A percentile compares a stretch with the other conserved stretches of the same genome.
Conservation (phyloP, 2,797 vertebrate species). For the Furcifer pardalis region DNA sequence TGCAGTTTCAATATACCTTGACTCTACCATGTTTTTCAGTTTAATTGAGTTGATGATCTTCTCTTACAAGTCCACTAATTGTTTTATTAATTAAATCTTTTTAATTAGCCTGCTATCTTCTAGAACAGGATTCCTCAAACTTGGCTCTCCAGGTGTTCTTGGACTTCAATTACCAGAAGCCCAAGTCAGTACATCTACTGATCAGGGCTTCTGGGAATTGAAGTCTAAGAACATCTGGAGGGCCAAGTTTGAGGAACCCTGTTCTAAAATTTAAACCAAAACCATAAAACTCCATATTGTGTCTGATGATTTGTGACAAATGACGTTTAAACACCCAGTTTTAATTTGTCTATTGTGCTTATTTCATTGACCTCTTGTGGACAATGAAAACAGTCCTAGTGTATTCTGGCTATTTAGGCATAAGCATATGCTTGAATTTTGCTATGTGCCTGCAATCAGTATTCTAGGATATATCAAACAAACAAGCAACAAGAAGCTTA, state of each 20-base stretch:
- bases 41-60: not conserved
- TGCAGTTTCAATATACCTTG: not conserved
- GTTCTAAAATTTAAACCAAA: not conserved
- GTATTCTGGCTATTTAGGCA: not conserved
- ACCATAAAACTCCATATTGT: constrained; percentile 13
- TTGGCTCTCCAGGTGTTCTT: no score
- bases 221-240: no score
- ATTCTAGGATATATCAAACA: not conserved
- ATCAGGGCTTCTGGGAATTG: no score
- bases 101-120: constrained; percentile 11
- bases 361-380: constrained; percentile 3
- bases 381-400: not conserved
- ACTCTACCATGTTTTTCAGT: not conserved
- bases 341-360: constrained; percentile 5
- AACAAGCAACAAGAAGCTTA: not conserved
- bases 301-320: not conserved
- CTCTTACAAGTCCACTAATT: not conserved
- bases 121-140: no score
- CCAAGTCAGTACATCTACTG: no score
- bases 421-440: no score
- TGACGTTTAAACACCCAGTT: constrained; percentile 19
- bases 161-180: no score
- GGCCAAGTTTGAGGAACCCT: no score
- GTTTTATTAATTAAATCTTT: not conserved
- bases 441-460: not conserved